Evolutionary conservation across 2,113 vertebrate species (phyloP), one percentile per base, ranked within the genome.

Genomic region (Lanius ludovicianus): DNA sequence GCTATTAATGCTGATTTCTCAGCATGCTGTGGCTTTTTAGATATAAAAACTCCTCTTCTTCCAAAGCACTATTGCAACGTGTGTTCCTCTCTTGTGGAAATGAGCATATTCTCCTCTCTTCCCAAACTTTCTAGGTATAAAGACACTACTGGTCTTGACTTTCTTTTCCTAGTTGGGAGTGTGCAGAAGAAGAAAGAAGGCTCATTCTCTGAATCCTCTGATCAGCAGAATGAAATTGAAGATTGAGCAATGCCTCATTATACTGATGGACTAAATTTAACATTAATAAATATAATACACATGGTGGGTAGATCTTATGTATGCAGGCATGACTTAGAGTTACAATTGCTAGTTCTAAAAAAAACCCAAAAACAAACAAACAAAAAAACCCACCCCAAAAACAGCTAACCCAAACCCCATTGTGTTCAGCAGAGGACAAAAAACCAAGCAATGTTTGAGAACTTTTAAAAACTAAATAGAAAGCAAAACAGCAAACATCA

Each of bases 331-430:
- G 60, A 60, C 23, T 62, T 41, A 10, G 37, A 70, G 18, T 86
- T 74, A 75, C 2, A 65, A 23, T 33, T 78, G 21, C 21, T 82
- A 18, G 8, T 83, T 93, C 11, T 46, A 8, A n/a, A 74, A 84
- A 84, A 42, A 33, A 35, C 1, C 1, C 16, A 6, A 57, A 7
- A 57, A 15, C 7, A 41, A 41, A 37, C 37, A 37, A 37, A 37
- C 13, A 13, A 16, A 57, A 2, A 11, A 8, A n/a, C 5, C 7
- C 27, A 3, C 2, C 13, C 39, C 27, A 30, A 30, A 47, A 57
- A 4, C 33, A 35, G 4, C 10, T 15, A 46, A 15, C 2, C 11
- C 6, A 39, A 20, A 8, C 0, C 3, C 18, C 14, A 10, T 37
- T 25, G 9, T 68, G 20, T 53, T 84, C 74, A 69, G 25, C 49